Evolutionary conservation across 2,797 vertebrate genomes (phyloP), one percentile per base, ranked within the genome.

Genomic region (Cirrhinus mrigala): DNA sequence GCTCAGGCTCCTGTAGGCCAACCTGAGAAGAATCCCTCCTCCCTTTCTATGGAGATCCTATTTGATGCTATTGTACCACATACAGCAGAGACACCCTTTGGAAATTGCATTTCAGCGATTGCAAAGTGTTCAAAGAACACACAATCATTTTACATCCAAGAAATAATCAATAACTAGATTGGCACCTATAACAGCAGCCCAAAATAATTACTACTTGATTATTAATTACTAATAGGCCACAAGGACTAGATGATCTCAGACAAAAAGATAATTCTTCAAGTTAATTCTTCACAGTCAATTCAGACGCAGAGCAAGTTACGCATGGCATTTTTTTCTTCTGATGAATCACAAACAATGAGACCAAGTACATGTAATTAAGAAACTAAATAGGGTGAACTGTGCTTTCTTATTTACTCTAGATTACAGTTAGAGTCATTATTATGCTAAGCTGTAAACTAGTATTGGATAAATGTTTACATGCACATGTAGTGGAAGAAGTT

Each of bases 1-100:
- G 93, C 93, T 92, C 86, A 6, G 66, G 87, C 62, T 82, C 56
- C 87, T 62, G 29, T 82, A 83, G 52, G 79, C 70, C 14, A 81
- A 81, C 82, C 20, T 3, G 83, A 92, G 85, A 87, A 81, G 86
- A 90, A 80, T 85, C 29, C 56, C 29, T 40, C 18, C 50, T 54
- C 62, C 79, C 33, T 78, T 50, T 77, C 60, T 10, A 85, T 54
- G 10, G 22, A 74, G 58, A 52, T 52, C 14, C 46, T 58, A 40
- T 58, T 71, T 74, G 40, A 22, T 62, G 60, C 18, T 77, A 22
- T 22, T 52, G 70, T 40, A 40, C 50, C 50, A 78, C 60, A 33
- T 15, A 46, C 6, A 77, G 22, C 58, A 54, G 27, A 83, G 20
- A 68, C n/a, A 33, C 8, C 22, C 27, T 37, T 66, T 24, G 29